Conservation (phyloP, 1,140 invertebrate species). For the Radopholus similis region DNA sequence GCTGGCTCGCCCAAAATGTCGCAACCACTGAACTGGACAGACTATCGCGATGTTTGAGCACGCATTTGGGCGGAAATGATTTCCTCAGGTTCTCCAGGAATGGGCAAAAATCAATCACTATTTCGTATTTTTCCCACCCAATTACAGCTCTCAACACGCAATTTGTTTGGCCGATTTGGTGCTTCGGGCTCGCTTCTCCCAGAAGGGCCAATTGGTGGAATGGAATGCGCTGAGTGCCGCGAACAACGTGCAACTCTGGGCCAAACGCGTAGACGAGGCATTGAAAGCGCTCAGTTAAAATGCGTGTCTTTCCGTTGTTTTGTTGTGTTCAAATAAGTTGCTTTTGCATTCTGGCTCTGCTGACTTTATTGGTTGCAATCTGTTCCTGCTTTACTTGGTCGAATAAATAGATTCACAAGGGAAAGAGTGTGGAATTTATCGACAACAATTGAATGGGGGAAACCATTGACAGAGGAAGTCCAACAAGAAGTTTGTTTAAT, state of each 20-base stretch:
- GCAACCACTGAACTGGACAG: not conserved
- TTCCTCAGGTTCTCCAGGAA: constrained; percentile 14
- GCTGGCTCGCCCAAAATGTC: constrained; percentile 4
- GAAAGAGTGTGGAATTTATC: too few relatives aligned
- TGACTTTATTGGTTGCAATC: too few relatives aligned
- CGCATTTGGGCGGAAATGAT: constrained; percentile 3
- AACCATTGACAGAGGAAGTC: too few relatives aligned
- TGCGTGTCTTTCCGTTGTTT: too few relatives aligned
- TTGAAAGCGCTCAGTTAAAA: too few relatives aligned
- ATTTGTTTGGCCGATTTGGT: constrained; percentile 24
- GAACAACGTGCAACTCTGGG: constrained; percentile 29
- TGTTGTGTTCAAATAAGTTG: too few relatives aligned
- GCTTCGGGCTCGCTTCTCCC: constrained; percentile 11
- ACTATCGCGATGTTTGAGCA: not conserved
- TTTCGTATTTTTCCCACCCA: not conserved
- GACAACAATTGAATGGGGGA: too few relatives aligned
- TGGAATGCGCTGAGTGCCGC: constrained; percentile 10
- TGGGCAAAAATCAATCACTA: not conserved
- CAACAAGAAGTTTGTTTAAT: too few relatives aligned
- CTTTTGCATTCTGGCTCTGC: too few relatives aligned
- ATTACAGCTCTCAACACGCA: constrained; percentile 18
- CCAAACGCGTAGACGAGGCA: constrained; percentile 12
- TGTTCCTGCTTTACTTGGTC: too few relatives aligned
- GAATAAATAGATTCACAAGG: too few relatives aligned
- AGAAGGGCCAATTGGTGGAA: constrained; percentile 1